Base-by-base conservation (phyloP, 2,888 invertebrate genomes). In the Trachelus tabidus region DNA sequence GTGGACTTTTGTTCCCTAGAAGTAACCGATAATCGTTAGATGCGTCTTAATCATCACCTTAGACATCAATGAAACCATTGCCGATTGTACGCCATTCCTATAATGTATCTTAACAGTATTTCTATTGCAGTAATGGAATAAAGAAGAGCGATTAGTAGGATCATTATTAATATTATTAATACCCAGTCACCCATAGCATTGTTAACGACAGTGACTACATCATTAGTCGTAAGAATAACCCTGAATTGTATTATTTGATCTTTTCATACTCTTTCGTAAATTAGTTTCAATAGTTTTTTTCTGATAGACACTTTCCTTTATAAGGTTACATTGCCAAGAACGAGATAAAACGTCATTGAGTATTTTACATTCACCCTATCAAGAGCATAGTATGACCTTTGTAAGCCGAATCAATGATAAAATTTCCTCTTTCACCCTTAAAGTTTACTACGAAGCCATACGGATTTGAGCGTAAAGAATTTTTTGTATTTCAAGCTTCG, bases 51-150 rank as follows among this genome's bases (percentile, higher is more conserved):
- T 77, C 40, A 73, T 77, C 33, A 80, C 78, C 73, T 77, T 81
- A 76, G 40, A 35, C 68, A 73, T 30, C 37, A 75, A 73, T 73
- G 86, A 80, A 86, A 81, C 81, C 78, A 83, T 81, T 81, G 83
- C 85, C 85, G 85, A 88, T 87, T 86, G 87, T 88, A 89, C 88
- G 88, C 89, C 88, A 89, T 90, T 90, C 90, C 89, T 90, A 89
- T 85, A 86, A 87, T 89, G 85, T 89, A 89, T 90, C 83, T 86
- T 90, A 89, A 90, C 90, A 90, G 90, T 90, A 90, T 90, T 90
- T 88, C 83, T 89, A 89, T 88, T 83, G 87, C 86, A 86, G 86
- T 88, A 89, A 87, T 86, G 84, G 85, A 87, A 87, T 87, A 89
- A 89, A 84, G 79, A 81, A 86, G 84, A 87, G 85, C 86, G 85